Percentiles rank a stretch among this genome's conserved stretches.
phyloP scores from a whole-genome alignment of 2,888 invertebrate genomes.

The Parasteatoda lunata region DNA sequence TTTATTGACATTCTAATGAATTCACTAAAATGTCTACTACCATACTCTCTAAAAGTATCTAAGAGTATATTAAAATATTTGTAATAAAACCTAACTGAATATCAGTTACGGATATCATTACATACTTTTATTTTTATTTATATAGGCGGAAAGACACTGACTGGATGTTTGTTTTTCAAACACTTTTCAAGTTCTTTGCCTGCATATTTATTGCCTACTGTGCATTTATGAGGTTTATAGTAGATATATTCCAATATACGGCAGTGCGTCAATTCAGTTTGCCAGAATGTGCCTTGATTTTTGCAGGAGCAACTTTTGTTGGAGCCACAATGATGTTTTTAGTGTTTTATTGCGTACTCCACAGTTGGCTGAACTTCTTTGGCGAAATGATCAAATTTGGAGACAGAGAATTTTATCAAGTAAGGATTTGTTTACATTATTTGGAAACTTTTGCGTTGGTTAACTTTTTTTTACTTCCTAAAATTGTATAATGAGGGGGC shows the following conservation, averaged over 20 bases:
- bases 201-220: conserved; percentile 83
- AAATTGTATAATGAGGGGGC: neutral
- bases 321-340: conserved; percentile 82
- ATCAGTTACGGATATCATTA: too few species aligned
- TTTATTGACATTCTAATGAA: too few species aligned
- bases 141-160: conserved; percentile 42
- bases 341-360: conserved; percentile 90
- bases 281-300: conserved; percentile 11
- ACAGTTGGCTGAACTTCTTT: conserved; percentile 92
- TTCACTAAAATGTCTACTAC: too few species aligned
- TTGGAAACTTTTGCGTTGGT: neutral
- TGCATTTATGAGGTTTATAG: conserved; percentile 34
- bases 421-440: conserved; percentile 71
- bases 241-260: conserved; percentile 35
- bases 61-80: too few species aligned
- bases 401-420: conserved; percentile 87
- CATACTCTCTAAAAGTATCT: too few species aligned
- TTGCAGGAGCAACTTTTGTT: conserved; percentile 83
- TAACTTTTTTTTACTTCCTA: neutral
- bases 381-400: conserved; percentile 91
- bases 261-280: conserved; percentile 23
- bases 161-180: conserved; percentile 77
- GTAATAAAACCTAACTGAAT: too few species aligned
- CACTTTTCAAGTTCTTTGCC: conserved; percentile 85
- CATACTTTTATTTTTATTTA: neutral